Evolutionary conservation across 2,888 invertebrate genomes (phyloP), one percentile per base, ranked within the genome.

Genomic region (Erebia aethiops): DNA sequence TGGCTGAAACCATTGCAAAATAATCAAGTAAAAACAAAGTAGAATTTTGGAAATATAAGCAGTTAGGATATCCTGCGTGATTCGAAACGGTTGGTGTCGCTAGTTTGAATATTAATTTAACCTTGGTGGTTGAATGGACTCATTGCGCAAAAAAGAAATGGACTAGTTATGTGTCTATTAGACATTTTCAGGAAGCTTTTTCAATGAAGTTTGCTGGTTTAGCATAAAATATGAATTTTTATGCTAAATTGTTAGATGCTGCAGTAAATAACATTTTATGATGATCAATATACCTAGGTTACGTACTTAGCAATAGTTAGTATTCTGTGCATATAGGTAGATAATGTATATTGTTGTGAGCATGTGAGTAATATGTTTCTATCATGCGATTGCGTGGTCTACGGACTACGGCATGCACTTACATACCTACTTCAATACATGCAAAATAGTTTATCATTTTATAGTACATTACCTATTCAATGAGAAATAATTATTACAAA

Each of bases 91-190:
- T 61, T 61, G 61, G 61, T 43, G 18, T 43, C 43, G 11, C 43
- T 61, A 61, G 61, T 61, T 61, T 61, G 43, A 43, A 61, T 61
- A 61, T 13, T 43, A 16, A 61, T 18, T 43, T 46, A 16, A 10
- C 60, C 60, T 58, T 18, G 61, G 11, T 16, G 43, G 61, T 61
- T 61, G 61, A 43, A 61, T 61, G 43, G 43, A 43, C 43, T 61
- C 43, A 46, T 61, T 43, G 43, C 7, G 43, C 61, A 61, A 61
- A 61, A 43, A 61, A 8, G 43, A 18, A 46, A 61, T 43, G 18
- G n/a, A 61, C 10, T 1, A 16, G 7, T 21, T 21, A 21, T 1
- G 21, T 21, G 21, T 1, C 21, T 21, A 21, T 21, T 21, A 21
- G 1, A 10, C 60, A 43, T 43, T 43, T 16, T n/a, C 9, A 41